Evolutionary conservation across 2,113 vertebrate genomes (phyloP).

Genomic region (Chloropsis cyanopogon): DNA sequence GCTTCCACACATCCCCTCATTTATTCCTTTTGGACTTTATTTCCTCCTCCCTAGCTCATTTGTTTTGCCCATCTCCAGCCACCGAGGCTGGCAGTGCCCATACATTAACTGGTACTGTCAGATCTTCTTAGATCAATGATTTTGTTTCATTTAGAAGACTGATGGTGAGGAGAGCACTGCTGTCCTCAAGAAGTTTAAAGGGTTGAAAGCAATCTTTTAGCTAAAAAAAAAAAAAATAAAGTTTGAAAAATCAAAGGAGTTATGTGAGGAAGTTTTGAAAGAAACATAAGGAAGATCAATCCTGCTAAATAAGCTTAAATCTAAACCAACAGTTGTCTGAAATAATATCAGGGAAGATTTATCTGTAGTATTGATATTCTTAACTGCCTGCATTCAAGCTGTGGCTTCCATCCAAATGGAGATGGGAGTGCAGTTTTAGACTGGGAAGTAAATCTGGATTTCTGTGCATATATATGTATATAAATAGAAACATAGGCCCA

Average conservation of each 20-base stretch:
- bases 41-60: slow-evolving; percentile 24
- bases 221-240: not conserved
- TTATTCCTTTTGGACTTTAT: slow-evolving; percentile 1
- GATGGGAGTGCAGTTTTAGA: not conserved
- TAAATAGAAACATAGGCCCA: not conserved
- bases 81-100: not conserved
- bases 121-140: slow-evolving; percentile 12
- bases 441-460: not conserved
- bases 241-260: not conserved
- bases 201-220: not conserved
- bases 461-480: not conserved
- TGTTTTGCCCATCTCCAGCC: not conserved
- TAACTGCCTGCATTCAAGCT: not conserved
- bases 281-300: not conserved
- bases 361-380: not conserved
- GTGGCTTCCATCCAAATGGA: not conserved
- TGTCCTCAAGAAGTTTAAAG: slow-evolving; percentile 20
- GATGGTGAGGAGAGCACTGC: not conserved
- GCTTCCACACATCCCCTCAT: not conserved
- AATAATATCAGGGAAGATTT: not conserved
- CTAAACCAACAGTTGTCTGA: slow-evolving; percentile 1
- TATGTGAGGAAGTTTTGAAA: slow-evolving; percentile 11
- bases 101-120: slow-evolving; percentile 6
- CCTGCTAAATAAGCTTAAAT: slow-evolving; percentile 10
- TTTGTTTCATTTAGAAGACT: slow-evolving; percentile 48